These are phyloP conservation scores for Somateria mollissima DNA, from an alignment of 2,797 vertebrate genomes.

Conservation along the genomic window DNA sequence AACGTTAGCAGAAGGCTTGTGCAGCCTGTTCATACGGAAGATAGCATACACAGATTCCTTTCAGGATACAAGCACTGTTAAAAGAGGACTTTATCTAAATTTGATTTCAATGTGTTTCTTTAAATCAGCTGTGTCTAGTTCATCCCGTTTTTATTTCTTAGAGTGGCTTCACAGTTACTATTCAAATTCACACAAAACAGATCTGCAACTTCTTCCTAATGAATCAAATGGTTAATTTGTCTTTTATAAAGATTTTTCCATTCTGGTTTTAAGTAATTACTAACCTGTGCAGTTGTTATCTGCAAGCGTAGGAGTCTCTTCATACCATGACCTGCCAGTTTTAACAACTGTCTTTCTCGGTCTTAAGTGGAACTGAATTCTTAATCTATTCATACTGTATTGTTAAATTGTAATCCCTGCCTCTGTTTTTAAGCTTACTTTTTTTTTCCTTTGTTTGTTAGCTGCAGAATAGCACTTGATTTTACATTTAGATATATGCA, in stretches of 20 bases:
- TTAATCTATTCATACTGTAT: conserved; percentile 17
- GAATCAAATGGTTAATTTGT: conserved; percentile 65
- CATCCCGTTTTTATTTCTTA: not conserved
- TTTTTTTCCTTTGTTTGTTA: conserved; percentile 50
- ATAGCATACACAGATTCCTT: not conserved
- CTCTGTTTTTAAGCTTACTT: conserved; percentile 39
- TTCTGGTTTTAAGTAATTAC: conserved; percentile 67
- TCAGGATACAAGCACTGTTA: fast-evolving
- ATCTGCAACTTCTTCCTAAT: not conserved
- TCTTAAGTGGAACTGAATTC: conserved; percentile 59
- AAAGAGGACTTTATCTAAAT: not conserved
- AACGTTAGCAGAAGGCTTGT: not conserved
- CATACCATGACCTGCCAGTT: conserved; percentile 33
- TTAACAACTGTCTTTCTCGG: conserved; percentile 28
- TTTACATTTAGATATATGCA: conserved; percentile 9
- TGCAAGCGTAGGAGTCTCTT: conserved; percentile 39
- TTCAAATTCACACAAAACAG: conserved; percentile 15
- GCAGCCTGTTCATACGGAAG: not conserved
- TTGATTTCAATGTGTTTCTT: not conserved
- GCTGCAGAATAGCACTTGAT: conserved; percentile 8
- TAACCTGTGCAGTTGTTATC: conserved; percentile 43
- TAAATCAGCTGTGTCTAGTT: not conserved
- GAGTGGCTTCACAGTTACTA: not conserved
- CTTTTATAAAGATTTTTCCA: conserved; percentile 50
- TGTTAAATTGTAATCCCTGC: conserved; percentile 54